Evolutionary conservation across 2,113 vertebrate species (phyloP).

Genomic region (Alethe castanea): DNA sequence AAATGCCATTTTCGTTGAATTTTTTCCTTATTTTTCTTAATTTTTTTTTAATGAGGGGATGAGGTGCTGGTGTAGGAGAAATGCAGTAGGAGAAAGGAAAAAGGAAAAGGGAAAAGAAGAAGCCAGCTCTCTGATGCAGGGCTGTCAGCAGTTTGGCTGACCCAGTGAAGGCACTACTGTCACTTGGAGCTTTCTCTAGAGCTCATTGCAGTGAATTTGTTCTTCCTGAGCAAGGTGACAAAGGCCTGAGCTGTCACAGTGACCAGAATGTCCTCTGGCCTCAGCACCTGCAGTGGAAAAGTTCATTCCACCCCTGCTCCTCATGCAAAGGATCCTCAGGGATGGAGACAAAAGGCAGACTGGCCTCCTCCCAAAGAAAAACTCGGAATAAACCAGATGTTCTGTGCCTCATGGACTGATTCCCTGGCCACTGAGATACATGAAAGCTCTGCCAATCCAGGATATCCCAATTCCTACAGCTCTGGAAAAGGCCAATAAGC

Average conservation of each 20-base stretch:
- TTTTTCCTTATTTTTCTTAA: background rate
- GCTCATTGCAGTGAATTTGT: background rate
- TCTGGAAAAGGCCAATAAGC: background rate
- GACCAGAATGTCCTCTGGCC: background rate
- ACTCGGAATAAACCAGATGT: background rate
- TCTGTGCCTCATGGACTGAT: background rate
- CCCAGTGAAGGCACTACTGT: background rate
- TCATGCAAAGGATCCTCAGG: background rate
- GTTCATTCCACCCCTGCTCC: background rate
- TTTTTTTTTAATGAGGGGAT: background rate
- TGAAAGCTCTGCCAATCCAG: background rate
- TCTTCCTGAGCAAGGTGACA: background rate
- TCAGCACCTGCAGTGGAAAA: background rate
- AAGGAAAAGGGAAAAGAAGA: background rate
- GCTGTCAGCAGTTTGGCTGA: background rate
- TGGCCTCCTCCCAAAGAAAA: background rate
- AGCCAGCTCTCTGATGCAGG: background rate
- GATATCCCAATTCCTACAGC: background rate
- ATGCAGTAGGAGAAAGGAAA: background rate
- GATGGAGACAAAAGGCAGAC: background rate
- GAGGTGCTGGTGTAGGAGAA: background rate
- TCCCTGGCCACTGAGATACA: background rate
- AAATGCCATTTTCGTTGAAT: background rate
- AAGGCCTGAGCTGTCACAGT: background rate
- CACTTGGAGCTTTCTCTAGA: background rate